Evolutionary conservation across 1,140 invertebrate genomes (phyloP), one percentile per base, ranked within the genome.

Genomic region (Hycleus cichorii): DNA sequence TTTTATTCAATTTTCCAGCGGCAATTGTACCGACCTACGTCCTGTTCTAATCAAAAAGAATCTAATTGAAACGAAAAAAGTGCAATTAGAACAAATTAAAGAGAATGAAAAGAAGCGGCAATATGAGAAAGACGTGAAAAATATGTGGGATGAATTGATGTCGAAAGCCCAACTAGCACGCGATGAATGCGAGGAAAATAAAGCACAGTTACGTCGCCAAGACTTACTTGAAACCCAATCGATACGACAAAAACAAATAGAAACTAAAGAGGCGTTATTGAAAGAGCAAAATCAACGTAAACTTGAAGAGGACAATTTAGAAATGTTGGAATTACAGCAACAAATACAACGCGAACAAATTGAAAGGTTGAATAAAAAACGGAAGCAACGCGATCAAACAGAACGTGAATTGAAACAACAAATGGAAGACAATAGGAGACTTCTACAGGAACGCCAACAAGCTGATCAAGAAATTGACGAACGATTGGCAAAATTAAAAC

Each of bases 21-120:
- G 65, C n/a, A 60, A 64, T 11, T 68, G 62, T 49, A 58, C 62
- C 45, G 67, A 70, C 32, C 51, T 72, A 24, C 58, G 68, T 25
- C 66, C 68, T n/a, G 46, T 44, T 25, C 10, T 72, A 3, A 48
- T 42, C 0, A 67, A 70, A 39, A 64, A 67, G 51, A 50, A 65
- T 46, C 44, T 70, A 5, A 51, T 65, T 9, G 70, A 74, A 58
- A 64, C 66, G 3, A 73, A 74, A 62, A 54, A 66, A n/a, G 32
- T 47, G 5, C 69, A 74, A 49, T 58, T 72, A 44, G 67, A 71
- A 49, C 72, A 74, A 63, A 74, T 74, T 40, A 63, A 65, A 46
- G 72, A 74, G 47, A 72, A 74, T 47, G 63, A 72, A 61, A 63
- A 63, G n/a, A 62, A 59, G 47, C 65, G 65, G 38, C 58, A 74